A percentile compares a stretch with the other conserved stretches of the same genome.
Conservation (phyloP, 2,797 vertebrate genomes). For the Coluber constrictor region DNA sequence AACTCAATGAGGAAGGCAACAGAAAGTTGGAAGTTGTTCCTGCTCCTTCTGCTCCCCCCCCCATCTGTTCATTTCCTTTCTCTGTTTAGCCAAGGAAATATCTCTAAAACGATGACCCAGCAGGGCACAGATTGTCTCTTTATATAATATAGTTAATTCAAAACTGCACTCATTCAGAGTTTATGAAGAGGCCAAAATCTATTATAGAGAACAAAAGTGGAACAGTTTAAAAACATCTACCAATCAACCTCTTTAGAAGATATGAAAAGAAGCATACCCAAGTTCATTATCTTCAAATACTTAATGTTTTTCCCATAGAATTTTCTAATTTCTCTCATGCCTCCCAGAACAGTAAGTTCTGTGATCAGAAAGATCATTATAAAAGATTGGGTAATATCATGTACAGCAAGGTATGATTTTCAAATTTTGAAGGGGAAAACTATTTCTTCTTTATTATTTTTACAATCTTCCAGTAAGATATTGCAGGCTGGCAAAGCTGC, state of each 20-base stretch:
- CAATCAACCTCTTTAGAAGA: background rate
- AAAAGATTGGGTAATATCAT: background rate
- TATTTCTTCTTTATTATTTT: background rate
- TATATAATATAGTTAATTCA: background rate
- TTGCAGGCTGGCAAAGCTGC: background rate
- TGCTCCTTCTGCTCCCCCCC: background rate
- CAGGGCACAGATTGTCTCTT: background rate
- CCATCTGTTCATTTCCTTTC: background rate
- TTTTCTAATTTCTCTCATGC: background rate
- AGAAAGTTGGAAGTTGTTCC: background rate
- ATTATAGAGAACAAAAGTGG: background rate
- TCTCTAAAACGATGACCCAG: background rate
- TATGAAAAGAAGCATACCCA: background rate
- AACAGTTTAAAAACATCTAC: background rate
- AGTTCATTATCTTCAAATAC: background rate
- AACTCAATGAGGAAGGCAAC: background rate
- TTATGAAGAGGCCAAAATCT: background rate
- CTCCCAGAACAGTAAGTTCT: background rate
- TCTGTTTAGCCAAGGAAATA: background rate
- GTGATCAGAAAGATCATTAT: background rate
- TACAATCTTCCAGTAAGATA: background rate
- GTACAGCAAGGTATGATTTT: background rate
- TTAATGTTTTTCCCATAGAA: background rate
- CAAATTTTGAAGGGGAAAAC: background rate
- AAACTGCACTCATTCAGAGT: background rate